These are phyloP conservation scores for Drosophila novamexicana DNA, from an alignment of 1,140 invertebrate genomes.

Conservation along the genomic window DNA sequence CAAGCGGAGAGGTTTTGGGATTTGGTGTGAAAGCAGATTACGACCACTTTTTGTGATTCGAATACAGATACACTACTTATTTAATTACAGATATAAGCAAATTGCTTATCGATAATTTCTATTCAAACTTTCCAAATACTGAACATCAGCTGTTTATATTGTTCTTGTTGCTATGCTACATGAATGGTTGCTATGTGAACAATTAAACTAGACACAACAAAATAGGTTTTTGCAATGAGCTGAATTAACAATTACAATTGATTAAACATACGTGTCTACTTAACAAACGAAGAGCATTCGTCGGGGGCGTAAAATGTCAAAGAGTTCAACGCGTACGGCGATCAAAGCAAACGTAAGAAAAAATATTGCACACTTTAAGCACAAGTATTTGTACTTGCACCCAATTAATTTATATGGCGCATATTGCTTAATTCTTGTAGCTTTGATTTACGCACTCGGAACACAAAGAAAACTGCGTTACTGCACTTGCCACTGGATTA, in stretches of 20 bases:
- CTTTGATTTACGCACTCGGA: conserved; percentile 7
- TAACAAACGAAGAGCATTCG: not conserved
- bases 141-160: conserved; percentile 52
- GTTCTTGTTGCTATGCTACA: conserved; percentile 54
- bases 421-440: conserved; percentile 20
- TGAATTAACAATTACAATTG: conserved; percentile 59
- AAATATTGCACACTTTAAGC: conserved; percentile 5
- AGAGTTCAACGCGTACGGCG: conserved; percentile 46
- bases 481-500: conserved; percentile 21
- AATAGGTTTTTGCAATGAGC: conserved; percentile 32
- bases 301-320: conserved; percentile 50
- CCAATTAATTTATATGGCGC: conserved; percentile 47
- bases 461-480: not conserved
- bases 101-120: not conserved
- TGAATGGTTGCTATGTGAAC: conserved; percentile 57
- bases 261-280: conserved; percentile 57
- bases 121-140: conserved; percentile 20
- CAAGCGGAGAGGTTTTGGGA: too few species aligned
- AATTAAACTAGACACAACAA: conserved; percentile 61
- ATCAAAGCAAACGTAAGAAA: conserved; percentile 57
- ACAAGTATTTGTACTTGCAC: conserved; percentile 5
- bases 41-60: too few species aligned
- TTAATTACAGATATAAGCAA: not conserved
- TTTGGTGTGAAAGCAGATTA: too few species aligned
- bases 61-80: too few species aligned